Evolutionary conservation across 2,113 vertebrate genomes (phyloP), one percentile per base, ranked within the genome.

Genomic region (Callocephalon fimbriatum): DNA sequence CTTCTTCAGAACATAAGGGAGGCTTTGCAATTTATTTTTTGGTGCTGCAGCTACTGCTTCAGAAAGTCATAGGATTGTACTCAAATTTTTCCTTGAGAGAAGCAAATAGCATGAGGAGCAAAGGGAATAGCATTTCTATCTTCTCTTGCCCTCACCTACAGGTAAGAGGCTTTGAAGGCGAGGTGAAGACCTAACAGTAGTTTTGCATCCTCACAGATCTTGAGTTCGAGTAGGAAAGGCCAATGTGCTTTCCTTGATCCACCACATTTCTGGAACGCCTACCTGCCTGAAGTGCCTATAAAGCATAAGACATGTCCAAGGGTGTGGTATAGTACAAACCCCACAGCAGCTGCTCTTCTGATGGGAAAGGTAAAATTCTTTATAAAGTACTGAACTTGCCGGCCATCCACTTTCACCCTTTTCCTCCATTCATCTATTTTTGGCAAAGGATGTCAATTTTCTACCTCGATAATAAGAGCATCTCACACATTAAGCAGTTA

Each of bases 121-220:
- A 87, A 82, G 35, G 79, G 67, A 94, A 88, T 0, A 56, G 51
- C 37, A 4, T 10, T 40, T 78, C 44, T 31, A 2, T 38, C 76
- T 78, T 54, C 47, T 23, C 86, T 65, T 65, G 79, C 61, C 56
- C 76, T 94, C 91, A 68, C 86, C 88, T 80, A 27, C 2, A 68
- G 68, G 32, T 63, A 88, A 48, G 42, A 92, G 45, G 67, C 95
- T 88, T 94, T 93, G 92, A 96, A 96, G 74, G 62, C 59, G 12
- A 71, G 42, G 74, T 75, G 47, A 93, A 72, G 71, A 86, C 63
- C 13, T 26, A 50, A 77, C 44, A 66, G 77, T 16, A 73, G 74
- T 25, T 94, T 38, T 79, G 74, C 78, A 83, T 58, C 67, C 81
- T 95, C 50, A 68, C 58, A 79, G 78, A 74, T 78, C 74, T 44